phyloP scores from a whole-genome alignment of 92 coral and sea anemone genomes.

The Epizoanthus scotinus region DNA sequence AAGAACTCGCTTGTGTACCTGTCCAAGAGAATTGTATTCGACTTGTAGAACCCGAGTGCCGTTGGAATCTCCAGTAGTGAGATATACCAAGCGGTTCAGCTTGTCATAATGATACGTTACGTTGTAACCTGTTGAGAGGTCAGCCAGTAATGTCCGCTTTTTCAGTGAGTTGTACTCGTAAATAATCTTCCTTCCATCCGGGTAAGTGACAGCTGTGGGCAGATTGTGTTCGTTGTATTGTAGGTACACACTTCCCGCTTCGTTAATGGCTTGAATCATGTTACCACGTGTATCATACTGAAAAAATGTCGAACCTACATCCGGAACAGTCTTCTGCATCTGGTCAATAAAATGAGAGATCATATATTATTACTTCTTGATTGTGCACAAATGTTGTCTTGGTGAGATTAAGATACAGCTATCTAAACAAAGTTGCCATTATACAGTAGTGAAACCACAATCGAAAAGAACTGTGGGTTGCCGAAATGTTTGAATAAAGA shows the following conservation, averaged over 20 bases:
- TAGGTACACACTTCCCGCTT: constrained; percentile 52
- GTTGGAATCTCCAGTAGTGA: constrained; percentile 41
- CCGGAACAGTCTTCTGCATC: constrained; percentile 61
- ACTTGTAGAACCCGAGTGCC: constrained; percentile 45
- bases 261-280: constrained; percentile 65
- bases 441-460: no score
- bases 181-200: constrained; percentile 52
- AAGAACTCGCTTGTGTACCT: constrained; percentile 47
- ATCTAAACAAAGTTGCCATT: no score
- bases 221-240: constrained; percentile 54
- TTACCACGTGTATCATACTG: constrained; percentile 62
- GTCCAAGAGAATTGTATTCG: constrained; percentile 60
- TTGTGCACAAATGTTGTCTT: no score
- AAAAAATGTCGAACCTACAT: constrained; percentile 60
- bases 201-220: constrained; percentile 62
- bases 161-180: constrained; percentile 59
- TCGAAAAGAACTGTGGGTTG: no score
- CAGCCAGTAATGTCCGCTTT: constrained; percentile 59
- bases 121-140: constrained; percentile 47
- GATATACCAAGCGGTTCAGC: constrained; percentile 46
- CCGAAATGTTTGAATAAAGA: no score
- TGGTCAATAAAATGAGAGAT: not conserved
- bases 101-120: constrained; percentile 63
- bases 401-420: no score
- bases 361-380: no score